Base-by-base conservation (phyloP, 2,888 invertebrate genomes). In the Pheosia tremula region DNA sequence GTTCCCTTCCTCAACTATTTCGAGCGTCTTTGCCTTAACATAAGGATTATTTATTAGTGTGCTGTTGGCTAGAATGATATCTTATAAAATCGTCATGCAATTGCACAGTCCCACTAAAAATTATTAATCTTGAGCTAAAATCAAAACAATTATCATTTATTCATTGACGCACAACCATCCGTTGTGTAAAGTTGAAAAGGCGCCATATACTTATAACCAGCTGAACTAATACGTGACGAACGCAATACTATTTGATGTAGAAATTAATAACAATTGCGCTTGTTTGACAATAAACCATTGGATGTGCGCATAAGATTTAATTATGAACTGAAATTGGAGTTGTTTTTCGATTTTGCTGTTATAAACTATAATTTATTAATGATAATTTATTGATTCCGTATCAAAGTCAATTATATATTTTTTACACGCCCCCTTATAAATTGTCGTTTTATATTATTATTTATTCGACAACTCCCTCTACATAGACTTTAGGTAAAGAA, bases 51-150 rank as follows among this genome's bases (percentile, higher is more conserved):
- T 24, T 24, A 24, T 24, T 24, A 0, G 24, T 24, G 24, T 24
- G 24, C 0, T 24, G 24, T 24, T 24, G 24, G 24, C 24, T 24
- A 24, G 24, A 24, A 24, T 24, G 24, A 24, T 24, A n/a, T n/a
- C n/a, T n/a, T n/a, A 24, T 24, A 24, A 24, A 24, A 24, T 24
- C 24, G 24, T 24, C 24, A 24, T 1, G 24, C 2, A 24, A 24
- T 24, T 24, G 24, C 2, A 24, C 24, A 24, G 24, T 24, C 24
- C 24, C 2, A n/a, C n/a, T n/a, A n/a, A 24, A 39, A n/a, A 54
- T 11, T 37, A 6, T 55, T 50, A 65, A 41, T 65, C 59, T 50
- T 58, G 39, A 54, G 45, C 61, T 68, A 62, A 67, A 66, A 66
- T 62, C 60, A 62, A 53, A 56, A 57, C 66, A 59, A 60, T n/a